These are phyloP conservation scores for Drosophila rubida DNA, from an alignment of 2,888 invertebrate genomes.

Conservation along the genomic window DNA sequence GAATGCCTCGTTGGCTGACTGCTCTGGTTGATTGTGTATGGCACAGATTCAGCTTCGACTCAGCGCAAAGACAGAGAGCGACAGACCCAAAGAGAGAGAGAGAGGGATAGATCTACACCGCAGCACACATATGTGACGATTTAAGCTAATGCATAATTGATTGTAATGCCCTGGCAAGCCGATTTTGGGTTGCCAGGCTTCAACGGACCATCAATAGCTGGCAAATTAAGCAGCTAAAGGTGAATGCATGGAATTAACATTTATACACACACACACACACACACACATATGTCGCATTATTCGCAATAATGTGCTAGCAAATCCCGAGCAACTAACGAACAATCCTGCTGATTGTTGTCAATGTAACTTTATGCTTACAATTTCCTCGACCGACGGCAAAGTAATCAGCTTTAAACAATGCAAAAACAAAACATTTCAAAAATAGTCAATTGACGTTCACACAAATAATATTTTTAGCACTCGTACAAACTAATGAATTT, in stretches of 20 bases:
- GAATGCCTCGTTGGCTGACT: conserved; percentile 35
- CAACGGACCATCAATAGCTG: conserved; percentile 38
- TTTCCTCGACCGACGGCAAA: not conserved
- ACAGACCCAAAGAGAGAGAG: not conserved
- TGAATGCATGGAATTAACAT: conserved; percentile 43
- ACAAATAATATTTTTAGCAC: no score
- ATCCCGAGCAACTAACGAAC: not conserved
- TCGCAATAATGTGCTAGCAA: conserved; percentile 24
- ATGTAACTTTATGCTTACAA: not conserved
- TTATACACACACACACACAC: conserved; percentile 27
- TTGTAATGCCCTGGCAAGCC: conserved; percentile 60
- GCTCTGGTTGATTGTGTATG: conserved; percentile 12
- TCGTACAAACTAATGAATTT: no score
- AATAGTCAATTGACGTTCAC: no score
- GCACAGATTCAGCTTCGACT: conserved; percentile 41
- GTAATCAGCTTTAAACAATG: not conserved
- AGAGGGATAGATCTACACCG: not conserved
- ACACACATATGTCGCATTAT: conserved; percentile 19
- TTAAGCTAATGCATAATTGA: conserved; percentile 74
- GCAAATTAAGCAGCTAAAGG: conserved; percentile 58
- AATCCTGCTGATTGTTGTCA: not conserved
- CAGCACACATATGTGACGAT: conserved; percentile 67
- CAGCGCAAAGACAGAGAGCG: conserved; percentile 23
- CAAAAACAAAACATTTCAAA: not conserved
- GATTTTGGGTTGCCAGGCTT: conserved; percentile 57